Percentiles rank a stretch among this genome's conserved stretches.
Conservation (phyloP, 2,797 vertebrate genomes). For the Graptemys geographica region DNA sequence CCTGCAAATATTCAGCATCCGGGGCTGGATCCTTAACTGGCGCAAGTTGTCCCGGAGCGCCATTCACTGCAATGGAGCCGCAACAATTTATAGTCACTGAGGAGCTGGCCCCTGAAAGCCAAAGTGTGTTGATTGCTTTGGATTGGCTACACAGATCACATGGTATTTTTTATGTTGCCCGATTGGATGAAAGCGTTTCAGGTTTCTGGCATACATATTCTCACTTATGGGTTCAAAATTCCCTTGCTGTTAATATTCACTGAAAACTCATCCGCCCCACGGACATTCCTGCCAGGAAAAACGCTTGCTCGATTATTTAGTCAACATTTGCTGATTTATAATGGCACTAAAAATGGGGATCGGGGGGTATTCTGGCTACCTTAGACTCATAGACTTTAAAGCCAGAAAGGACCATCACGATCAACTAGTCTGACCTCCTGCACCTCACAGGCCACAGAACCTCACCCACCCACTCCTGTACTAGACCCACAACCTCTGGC, state of each 20-base stretch:
- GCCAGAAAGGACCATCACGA: too few relatives aligned
- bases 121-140: fast-evolving
- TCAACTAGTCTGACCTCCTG: too few relatives aligned
- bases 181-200: background rate
- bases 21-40: background rate
- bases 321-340: background rate
- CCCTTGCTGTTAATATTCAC: background rate
- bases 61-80: fast-evolving
- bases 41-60: too few relatives aligned
- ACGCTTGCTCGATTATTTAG: background rate
- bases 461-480: too few relatives aligned
- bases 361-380: too few relatives aligned
- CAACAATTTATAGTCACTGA: fast-evolving
- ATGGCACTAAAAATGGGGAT: background rate
- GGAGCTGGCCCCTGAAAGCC: background rate
- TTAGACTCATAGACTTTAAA: too few relatives aligned
- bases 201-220: background rate
- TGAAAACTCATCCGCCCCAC: background rate
- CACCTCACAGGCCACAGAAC: too few relatives aligned
- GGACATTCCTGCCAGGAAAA: background rate
- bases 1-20: background rate
- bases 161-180: fast-evolving
- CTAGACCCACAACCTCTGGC: too few relatives aligned
- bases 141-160: fast-evolving
- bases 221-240: background rate